These are phyloP conservation scores for Doryteuthis pealeii DNA, from an alignment of 1,140 invertebrate genomes.

Conservation along the genomic window DNA sequence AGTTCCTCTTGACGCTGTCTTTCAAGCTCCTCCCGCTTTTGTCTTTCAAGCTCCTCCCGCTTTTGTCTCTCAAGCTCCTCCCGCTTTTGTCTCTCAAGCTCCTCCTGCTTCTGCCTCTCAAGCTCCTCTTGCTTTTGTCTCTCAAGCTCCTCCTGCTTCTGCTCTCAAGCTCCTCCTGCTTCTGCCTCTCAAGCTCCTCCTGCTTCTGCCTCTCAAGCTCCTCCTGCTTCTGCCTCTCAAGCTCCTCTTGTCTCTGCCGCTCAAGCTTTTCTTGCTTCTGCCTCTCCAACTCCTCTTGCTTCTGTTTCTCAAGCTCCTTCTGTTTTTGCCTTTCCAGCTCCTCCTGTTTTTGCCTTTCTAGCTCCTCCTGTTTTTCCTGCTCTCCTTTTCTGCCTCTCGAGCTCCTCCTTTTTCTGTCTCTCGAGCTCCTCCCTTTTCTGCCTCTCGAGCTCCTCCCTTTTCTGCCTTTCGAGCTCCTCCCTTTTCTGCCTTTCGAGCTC, in stretches of 20 bases:
- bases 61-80: not conserved
- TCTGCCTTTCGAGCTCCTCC: conserved; percentile 2
- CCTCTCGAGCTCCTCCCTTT: conserved; percentile 13
- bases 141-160: too few species aligned
- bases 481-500: conserved; percentile 16
- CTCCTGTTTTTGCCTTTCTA: not conserved
- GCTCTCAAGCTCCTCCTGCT: too few species aligned
- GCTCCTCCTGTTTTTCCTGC: not conserved
- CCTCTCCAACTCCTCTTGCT: not conserved
- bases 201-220: too few species aligned
- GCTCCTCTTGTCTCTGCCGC: too few species aligned
- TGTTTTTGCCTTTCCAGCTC: not conserved
- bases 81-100: too few species aligned
- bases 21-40: not conserved
- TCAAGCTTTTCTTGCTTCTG: not conserved
- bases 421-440: too few species aligned
- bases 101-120: too few species aligned
- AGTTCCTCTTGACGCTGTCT: not conserved
- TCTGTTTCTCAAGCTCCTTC: not conserved
- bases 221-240: too few species aligned
- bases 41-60: not conserved
- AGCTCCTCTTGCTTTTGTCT: too few species aligned
- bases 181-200: too few species aligned
- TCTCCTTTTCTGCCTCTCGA: not conserved
- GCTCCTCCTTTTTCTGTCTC: too few species aligned